Evolutionary conservation across 1,140 invertebrate species (phyloP).

Genomic region (Cyphomyrmex costatus): DNA sequence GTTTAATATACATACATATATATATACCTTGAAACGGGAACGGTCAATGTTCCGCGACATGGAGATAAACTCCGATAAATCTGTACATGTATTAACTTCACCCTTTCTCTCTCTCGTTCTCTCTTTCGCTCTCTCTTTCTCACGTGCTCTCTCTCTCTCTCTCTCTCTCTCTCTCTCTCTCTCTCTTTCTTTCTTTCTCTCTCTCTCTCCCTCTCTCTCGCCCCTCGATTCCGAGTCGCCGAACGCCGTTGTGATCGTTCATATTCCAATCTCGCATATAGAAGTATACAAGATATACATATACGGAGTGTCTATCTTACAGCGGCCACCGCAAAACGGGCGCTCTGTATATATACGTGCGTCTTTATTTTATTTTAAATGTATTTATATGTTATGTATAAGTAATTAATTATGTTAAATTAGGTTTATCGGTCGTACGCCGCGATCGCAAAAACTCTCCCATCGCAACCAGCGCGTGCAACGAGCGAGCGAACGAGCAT

Average conservation of each 20-base stretch:
- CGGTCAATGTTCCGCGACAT: constrained; percentile 41
- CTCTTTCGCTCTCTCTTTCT: neutral
- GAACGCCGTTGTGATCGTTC: constrained; percentile 45
- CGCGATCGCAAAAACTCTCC: constrained; percentile 52
- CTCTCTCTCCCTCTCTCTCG: neutral
- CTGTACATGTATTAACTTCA: constrained; percentile 35
- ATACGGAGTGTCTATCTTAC: constrained; percentile 49
- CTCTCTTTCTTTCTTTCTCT: neutral
- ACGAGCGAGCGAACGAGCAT: constrained; percentile 2
- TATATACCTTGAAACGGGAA: constrained; percentile 51
- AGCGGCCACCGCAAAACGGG: constrained; percentile 46
- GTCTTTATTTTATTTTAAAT: constrained; percentile 59
- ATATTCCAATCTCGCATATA: constrained; percentile 58
- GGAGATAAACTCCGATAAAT: constrained; percentile 58
- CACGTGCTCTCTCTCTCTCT: too few relatives aligned
- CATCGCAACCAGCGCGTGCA: constrained; percentile 41
- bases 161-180: too few relatives aligned
- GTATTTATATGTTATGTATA: constrained; percentile 71
- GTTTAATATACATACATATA: constrained; percentile 74
- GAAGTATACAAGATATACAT: constrained; percentile 53
- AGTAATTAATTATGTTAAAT: constrained; percentile 66
- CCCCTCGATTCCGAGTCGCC: constrained; percentile 23
- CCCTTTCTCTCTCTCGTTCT: neutral
- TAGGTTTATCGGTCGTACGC: constrained; percentile 67
- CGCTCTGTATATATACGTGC: constrained; percentile 38